Base-by-base conservation (phyloP, 1,140 invertebrate genomes). In the Tetramorium parvispinum region DNA sequence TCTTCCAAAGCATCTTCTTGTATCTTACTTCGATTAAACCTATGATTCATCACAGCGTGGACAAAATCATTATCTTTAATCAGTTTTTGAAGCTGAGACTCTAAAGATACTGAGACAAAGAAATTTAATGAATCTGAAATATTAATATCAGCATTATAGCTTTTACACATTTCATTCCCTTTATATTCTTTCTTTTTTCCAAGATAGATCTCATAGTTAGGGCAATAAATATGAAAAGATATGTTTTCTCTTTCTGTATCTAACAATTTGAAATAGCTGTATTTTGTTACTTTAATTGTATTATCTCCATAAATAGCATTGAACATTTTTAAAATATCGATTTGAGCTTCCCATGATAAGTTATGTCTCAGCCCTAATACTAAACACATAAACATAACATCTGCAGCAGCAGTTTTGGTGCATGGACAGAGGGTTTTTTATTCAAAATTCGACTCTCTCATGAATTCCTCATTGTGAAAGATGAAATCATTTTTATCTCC, bases 151-250 rank as follows among this genome's bases (percentile, higher is more conserved):
- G n/a, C 11, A 68, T 1, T n/a, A 68, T 21, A 68, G 16, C 2
- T 46, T 46, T 11, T 46, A 2, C 65, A 68, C 0, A 24, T 46
- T 21, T 46, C 10, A 68, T 68, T 46, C 40, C 16, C 40, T 68
- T 46, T 46, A 10, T 49, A 68, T 3, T 46, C 3, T 32, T 68
- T 6, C 65, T 68, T 49, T 68, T 24, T 68, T 4, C 40, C 21
- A 24, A 68, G 40, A 68, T 68, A 68, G 1, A 46, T 46, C 21
- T 68, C n/a, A 24, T 40, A 68, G 37, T 43, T 21, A 0, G 65
- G 65, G 16, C 40, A 68, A 68, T 68, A 46, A 68, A 68, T 49
- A 46, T 68, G 65, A 68, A 46, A 46, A 68, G 40, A 68, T 68
- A 46, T 68, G 11, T 68, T 49, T 16, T 68, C 65, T 46, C 40